Evolutionary conservation across 2,888 invertebrate genomes (phyloP).

Genomic region (Melinopterus prodromus): DNA sequence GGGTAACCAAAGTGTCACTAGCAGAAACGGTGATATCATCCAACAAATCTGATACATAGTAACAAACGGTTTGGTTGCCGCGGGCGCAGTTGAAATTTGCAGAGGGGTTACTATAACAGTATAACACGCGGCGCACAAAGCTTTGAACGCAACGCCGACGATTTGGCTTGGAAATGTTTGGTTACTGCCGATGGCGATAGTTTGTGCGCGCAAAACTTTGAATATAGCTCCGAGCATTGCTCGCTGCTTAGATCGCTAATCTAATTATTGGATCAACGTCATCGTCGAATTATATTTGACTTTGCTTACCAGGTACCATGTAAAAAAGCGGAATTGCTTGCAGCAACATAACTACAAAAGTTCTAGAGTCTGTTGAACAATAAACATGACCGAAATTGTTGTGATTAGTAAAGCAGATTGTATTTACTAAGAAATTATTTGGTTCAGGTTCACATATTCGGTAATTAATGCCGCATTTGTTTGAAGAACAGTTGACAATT

Average conservation of each 20-base stretch:
- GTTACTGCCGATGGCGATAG: background rate
- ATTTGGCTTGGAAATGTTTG: background rate
- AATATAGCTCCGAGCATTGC: background rate
- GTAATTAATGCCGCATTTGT: too few relatives aligned
- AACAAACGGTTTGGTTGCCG: slow-evolving; percentile 48
- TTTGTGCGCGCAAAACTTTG: background rate
- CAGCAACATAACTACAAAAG: too few relatives aligned
- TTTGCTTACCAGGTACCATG: too few relatives aligned
- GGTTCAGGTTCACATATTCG: too few relatives aligned
- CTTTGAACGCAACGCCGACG: slow-evolving; percentile 14
- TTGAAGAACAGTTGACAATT: too few relatives aligned
- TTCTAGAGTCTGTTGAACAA: too few relatives aligned
- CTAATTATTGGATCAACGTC: background rate
- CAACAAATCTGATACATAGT: slow-evolving; percentile 55
- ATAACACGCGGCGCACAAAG: slow-evolving; percentile 5
- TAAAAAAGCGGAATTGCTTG: too few relatives aligned
- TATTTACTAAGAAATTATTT: too few relatives aligned
- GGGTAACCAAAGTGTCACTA: slow-evolving; percentile 60
- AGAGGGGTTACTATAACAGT: background rate
- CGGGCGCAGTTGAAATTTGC: slow-evolving; percentile 20
- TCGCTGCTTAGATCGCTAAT: background rate
- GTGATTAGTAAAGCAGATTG: too few relatives aligned
- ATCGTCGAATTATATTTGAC: background rate
- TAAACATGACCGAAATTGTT: too few relatives aligned
- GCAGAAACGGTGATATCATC: slow-evolving; percentile 47